A percentile compares a stretch with the other conserved stretches of the same genome.
phyloP scores from a whole-genome alignment of 2,888 invertebrate genomes.

The Trissoscelio sp. region DNA sequence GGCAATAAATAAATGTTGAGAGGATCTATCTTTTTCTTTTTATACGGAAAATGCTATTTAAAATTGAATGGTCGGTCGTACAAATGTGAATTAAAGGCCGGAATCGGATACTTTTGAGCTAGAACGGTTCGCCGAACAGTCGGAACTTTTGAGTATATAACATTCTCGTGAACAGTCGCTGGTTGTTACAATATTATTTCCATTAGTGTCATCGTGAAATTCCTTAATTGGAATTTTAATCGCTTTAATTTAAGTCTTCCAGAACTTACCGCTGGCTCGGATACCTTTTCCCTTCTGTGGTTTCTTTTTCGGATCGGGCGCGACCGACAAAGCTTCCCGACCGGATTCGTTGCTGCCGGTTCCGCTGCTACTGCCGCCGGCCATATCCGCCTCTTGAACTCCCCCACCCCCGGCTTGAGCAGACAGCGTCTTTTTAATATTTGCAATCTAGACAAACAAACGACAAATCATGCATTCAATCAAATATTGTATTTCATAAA shows the following conservation, averaged over 20 bases:
- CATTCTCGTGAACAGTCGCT: constrained; percentile 42
- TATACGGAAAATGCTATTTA: neutral
- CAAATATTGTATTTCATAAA: too few relatives aligned
- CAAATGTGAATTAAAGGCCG: constrained; percentile 2
- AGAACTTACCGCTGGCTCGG: constrained; percentile 88
- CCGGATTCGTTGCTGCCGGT: constrained; percentile 85
- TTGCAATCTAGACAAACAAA: constrained; percentile 87
- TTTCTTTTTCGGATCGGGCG: constrained; percentile 84
- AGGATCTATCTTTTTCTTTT: too few relatives aligned
- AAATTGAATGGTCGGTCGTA: neutral
- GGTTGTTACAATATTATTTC: constrained; percentile 51
- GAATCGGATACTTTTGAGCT: neutral
- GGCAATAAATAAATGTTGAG: neutral
- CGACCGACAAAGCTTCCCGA: constrained; percentile 82
- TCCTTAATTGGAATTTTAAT: constrained; percentile 54
- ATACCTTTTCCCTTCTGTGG: constrained; percentile 88
- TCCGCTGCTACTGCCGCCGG: constrained; percentile 88
- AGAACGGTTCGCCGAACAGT: constrained; percentile 1
- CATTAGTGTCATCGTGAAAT: constrained; percentile 38
- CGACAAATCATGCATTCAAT: neutral
- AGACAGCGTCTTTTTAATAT: constrained; percentile 95
- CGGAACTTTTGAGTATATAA: constrained; percentile 29
- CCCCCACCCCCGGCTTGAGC: constrained; percentile 87
- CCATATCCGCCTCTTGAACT: constrained; percentile 92
- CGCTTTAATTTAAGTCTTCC: constrained; percentile 83